Percentiles rank a stretch among this genome's conserved stretches.
These are phyloP conservation scores for Listronotus oregonensis DNA, from an alignment of 1,140 invertebrate species.

Conservation along the genomic window DNA sequence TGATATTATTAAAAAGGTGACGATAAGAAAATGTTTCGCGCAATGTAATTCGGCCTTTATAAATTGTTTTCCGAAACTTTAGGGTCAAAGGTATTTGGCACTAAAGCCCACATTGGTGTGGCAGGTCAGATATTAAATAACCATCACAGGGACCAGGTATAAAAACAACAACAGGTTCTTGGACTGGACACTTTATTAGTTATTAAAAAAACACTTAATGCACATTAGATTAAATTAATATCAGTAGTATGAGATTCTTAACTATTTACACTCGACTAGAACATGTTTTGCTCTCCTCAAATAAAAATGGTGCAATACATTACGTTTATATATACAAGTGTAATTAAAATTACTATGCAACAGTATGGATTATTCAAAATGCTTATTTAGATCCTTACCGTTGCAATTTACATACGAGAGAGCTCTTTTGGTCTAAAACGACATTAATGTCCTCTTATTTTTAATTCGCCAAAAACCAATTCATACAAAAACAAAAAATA, in stretches of 20 bases:
- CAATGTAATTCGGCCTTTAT: no score
- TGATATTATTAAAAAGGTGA: no score
- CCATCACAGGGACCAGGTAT: no score
- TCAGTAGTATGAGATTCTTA: slow-evolving; percentile 51
- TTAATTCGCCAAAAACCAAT: neutral
- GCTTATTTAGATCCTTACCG: neutral
- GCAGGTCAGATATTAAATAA: no score
- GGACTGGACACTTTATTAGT: slow-evolving; percentile 37
- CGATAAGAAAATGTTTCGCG: no score
- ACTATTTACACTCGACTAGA: slow-evolving; percentile 55
- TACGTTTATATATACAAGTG: slow-evolving; percentile 29
- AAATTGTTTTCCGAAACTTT: no score
- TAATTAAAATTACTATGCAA: slow-evolving; percentile 14
- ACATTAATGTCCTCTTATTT: slow-evolving; percentile 2
- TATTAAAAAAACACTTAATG: slow-evolving; percentile 54
- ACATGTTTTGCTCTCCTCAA: slow-evolving; percentile 45
- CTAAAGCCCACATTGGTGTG: no score
- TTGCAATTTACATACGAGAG: slow-evolving; percentile 5
- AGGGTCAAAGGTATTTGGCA: no score
- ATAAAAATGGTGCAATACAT: slow-evolving; percentile 19
- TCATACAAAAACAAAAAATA: slow-evolving; percentile 15
- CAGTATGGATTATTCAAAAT: slow-evolving; percentile 1
- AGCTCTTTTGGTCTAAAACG: neutral
- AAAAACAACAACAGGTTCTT: no score
- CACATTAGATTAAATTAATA: slow-evolving; percentile 50